A percentile compares a stretch with the other conserved stretches of the same genome.
Conservation (phyloP, 2,888 invertebrate species). For the Catocala sponsa region DNA sequence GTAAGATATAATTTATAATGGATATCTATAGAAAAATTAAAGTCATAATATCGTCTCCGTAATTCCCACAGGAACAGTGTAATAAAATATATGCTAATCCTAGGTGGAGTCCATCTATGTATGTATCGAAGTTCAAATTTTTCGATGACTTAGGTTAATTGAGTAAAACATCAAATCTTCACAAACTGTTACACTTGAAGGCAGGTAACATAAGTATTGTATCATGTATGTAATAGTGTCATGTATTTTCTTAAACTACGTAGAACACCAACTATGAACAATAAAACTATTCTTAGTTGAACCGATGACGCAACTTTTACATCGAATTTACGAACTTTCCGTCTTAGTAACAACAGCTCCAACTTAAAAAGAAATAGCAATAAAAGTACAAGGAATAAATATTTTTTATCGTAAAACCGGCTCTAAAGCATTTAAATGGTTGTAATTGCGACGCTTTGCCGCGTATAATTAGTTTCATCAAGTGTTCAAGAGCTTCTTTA, state of each 20-base stretch:
- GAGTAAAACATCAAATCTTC: no score
- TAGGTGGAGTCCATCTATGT: no score
- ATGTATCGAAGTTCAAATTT: no score
- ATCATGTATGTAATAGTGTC: no score
- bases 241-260: neutral
- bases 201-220: no score
- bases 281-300: conserved; percentile 1
- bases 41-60: no score
- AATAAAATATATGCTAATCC: no score
- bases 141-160: no score
- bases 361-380: conserved; percentile 7
- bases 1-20: no score
- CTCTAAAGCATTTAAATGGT: conserved; percentile 8
- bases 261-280: neutral
- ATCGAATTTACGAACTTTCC: conserved; percentile 2
- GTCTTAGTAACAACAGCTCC: conserved; percentile 5
- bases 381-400: neutral
- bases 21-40: no score
- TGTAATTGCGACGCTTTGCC: conserved; percentile 18
- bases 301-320: neutral
- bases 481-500: conserved; percentile 7
- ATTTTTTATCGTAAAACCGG: conserved; percentile 3
- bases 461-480: conserved; percentile 42
- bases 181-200: no score
- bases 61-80: no score